A percentile compares a stretch with the other conserved stretches of the same genome.
phyloP scores from a whole-genome alignment of 2,888 invertebrate genomes.

The Cephus sareptanus region DNA sequence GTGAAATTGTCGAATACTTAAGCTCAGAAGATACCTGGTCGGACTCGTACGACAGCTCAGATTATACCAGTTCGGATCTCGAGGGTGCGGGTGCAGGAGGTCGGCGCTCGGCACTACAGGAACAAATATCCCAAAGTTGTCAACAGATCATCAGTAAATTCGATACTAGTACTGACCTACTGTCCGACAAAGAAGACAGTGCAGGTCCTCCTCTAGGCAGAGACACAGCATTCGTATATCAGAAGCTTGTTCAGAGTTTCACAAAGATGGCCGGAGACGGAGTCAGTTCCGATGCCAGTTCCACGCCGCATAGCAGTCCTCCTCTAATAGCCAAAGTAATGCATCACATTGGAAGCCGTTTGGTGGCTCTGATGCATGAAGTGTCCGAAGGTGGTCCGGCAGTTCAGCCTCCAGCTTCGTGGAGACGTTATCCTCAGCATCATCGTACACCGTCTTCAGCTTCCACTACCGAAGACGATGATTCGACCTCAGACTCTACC shows the following conservation, averaged over 20 bases:
- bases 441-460: constrained; percentile 71
- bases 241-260: constrained; percentile 85
- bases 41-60: constrained; percentile 92
- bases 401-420: constrained; percentile 65
- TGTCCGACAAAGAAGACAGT: constrained; percentile 35
- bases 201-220: constrained; percentile 69
- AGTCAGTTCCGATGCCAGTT: constrained; percentile 65
- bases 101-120: constrained; percentile 78
- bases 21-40: constrained; percentile 95
- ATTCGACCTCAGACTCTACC: constrained; percentile 76
- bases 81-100: constrained; percentile 74
- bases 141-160: constrained; percentile 90
- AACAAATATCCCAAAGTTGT: constrained; percentile 89
- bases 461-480: constrained; percentile 77
- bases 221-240: constrained; percentile 89
- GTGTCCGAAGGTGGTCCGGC: constrained; percentile 79
- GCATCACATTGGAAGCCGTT: constrained; percentile 88
- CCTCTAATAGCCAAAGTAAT: constrained; percentile 90
- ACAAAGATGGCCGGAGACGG: constrained; percentile 78
- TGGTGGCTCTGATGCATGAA: constrained; percentile 92
- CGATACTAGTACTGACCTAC: constrained; percentile 67
- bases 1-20: constrained; percentile 91
- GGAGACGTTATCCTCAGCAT: constrained; percentile 73
- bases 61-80: constrained; percentile 89
- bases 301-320: constrained; percentile 77